Base-by-base conservation (phyloP, 2,888 invertebrate species). In the Pandemis cinnamomeana region DNA sequence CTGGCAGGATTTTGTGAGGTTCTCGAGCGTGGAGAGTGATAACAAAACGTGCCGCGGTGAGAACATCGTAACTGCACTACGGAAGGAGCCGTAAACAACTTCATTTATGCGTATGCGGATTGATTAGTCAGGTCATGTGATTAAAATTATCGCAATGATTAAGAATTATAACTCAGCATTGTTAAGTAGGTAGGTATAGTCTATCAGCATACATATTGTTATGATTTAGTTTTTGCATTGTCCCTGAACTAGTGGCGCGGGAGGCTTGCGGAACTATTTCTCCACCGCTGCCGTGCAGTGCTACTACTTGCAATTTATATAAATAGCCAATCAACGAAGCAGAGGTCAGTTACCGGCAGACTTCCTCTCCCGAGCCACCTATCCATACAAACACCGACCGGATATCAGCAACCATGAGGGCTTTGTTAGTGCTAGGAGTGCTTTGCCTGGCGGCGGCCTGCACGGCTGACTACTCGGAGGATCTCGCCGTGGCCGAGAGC, bases 401-500 rank as follows among this genome's bases (percentile, higher is more conserved):
- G 71, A 71, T 72, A 74, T 67, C 67, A 76, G 76, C 72, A 79
- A 89, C 76, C 78, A 94, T 91, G 91, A 93, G 86, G 86, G 86
- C 81, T 80, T 81, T 92, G 77, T 77, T 94, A 78, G 84, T 89
- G 81, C 78, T 88, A 77, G 92, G 89, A 75, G 87, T 88, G 75
- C 71, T 92, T 75, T 91, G 91, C 86, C 84, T 92, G 55, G 91
- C 84, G 81, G 92, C 89, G 68, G 78, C 87, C 51, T 90, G 91
- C 82, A 78, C 83, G 80, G 92, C 87, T 53, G 79, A 83, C 67
- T 87, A 84, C 76, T 86, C 83, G 67, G 83, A 85, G 13, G 89
- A 94, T 81, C 92, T 89, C 75, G 94, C 93, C 42, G 90, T 94
- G 75, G 95, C 94, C 15, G 95, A 94, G 53, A 95, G 95, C 78